Evolutionary conservation across 2,797 vertebrate genomes (phyloP).

Genomic region (Ispidina lecontei): DNA sequence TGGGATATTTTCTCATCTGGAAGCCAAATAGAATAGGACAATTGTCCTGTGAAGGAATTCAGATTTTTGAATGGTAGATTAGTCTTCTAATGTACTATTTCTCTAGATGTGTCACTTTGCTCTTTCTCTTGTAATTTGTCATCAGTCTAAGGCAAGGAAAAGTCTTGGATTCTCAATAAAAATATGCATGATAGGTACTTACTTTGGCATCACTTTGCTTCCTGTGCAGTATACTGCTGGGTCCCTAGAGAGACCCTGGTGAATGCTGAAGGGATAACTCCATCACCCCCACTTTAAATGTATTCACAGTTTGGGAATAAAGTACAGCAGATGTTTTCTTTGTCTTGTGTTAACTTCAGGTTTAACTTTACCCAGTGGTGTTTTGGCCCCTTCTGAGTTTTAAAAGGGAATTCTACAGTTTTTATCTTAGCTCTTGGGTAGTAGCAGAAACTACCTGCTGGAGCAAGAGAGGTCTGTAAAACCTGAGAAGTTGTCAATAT

Average conservation of each 20-base stretch:
- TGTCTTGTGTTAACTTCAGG: background rate
- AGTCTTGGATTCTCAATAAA: background rate
- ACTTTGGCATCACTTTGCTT: background rate
- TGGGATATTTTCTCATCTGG: background rate
- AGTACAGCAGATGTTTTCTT: background rate
- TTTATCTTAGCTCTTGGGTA: slow-evolving; percentile 12
- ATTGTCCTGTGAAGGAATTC: background rate
- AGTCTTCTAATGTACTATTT: background rate
- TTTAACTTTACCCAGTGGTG: slow-evolving; percentile 4
- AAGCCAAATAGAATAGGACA: background rate
- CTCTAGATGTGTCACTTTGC: background rate
- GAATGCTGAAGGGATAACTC: background rate
- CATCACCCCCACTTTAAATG: background rate
- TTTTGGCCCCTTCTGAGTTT: slow-evolving; percentile 7
- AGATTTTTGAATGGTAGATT: background rate
- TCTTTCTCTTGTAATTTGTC: background rate
- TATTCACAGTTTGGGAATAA: background rate
- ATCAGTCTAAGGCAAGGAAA: background rate
- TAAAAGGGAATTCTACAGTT: background rate
- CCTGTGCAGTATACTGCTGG: background rate
- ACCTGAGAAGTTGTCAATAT: slow-evolving; percentile 48
- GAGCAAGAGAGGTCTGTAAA: slow-evolving; percentile 22
- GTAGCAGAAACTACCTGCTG: slow-evolving; percentile 54
- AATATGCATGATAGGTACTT: fast-evolving
- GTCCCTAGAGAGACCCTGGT: background rate